Evolutionary conservation across 2,888 invertebrate species (phyloP), one percentile per base, ranked within the genome.

Genomic region (Trichogramma evanescens): DNA sequence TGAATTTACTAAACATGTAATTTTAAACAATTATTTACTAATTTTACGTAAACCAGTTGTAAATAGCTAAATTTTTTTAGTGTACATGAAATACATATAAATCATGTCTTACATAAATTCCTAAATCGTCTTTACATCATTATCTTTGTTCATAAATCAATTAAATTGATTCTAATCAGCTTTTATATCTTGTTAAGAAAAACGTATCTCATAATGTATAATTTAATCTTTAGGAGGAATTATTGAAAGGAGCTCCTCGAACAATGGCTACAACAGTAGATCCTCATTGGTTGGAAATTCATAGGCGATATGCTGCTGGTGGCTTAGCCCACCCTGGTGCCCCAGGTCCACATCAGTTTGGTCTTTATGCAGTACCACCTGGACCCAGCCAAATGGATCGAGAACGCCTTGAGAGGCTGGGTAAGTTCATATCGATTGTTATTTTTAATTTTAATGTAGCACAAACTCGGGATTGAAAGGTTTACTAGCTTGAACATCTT

Each of bases 271-370:
- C 67, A 67, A 79, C 83, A 51, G 81, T 90, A 68, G 90, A 91
- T 75, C 89, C 90, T 0, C 88, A 88, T 70, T 88, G 95, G 94
- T 79, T 95, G 69, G 95, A 96, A 75, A 86, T 95, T 76, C 95
- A 95, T 74, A 82, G 93, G 73, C 83, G 91, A 74, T 88, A 85
- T 67, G 78, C 76, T 58, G 69, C 80, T 7, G 74, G 74, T 1
- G 75, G 78, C 3, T 78, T 78, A 56, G 74, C 75, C 40, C 79
- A 80, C 9, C 83, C 81, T 54, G 68, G 67, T 0, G 67, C 67
- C 6, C 67, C 67, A 4, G 77, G 74, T 10, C 82, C 89, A 48
- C 86, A 85, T 68, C 89, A 89, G 71, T 88, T 88, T 71, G 87
- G 88, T 6, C 78, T 88, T 56, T 89, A 88, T 69, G 78, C 78